Evolutionary conservation across 2,797 vertebrate species (phyloP), one percentile per base, ranked within the genome.

Genomic region (Sandelia bainsii): DNA sequence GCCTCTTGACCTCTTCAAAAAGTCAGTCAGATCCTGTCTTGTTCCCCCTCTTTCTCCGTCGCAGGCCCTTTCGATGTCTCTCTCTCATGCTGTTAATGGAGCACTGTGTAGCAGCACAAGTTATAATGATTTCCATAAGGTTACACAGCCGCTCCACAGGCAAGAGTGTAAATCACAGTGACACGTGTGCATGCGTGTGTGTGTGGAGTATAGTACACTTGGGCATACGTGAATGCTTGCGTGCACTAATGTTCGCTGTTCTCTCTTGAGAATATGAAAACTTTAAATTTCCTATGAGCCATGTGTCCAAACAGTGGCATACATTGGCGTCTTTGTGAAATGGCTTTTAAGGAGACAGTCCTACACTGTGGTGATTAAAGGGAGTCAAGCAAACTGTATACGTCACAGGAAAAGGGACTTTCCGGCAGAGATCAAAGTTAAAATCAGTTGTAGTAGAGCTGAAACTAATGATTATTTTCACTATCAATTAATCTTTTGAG

Each of bases 71-170:
- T 72, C 85, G 29, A 6, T 34, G 66, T 84, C 82, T 82, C 86
- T 84, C 73, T 73, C 83, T 82, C 81, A 72, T 74, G 85, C 85
- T 83, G 86, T 84, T 91, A 93, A 93, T 91, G 84, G 82, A 84
- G 83, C 77, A 70, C 87, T 82, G 78, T 91, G 92, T 89, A 91
- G 89, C 87, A 86, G 90, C 79, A 76, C 75, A 77, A 72, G 64
- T 68, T 77, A 40, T 94, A 94, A 94, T 93, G 89, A 87, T 89
- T 94, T 93, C 94, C 94, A 94, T 93, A 88, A 87, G 92, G 86
- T 79, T 75, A 45, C 83, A 73, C 56, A 19, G 81, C 62, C 57
- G 76, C 77, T 76, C 68, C 46, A 48, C 77, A 12, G 67, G 61
- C 61, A 1, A 14, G 66, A 81, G 63, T 40, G 72, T 91, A 90